phyloP scores from a whole-genome alignment of 2,113 vertebrate genomes.

The Hystrix cristata region DNA sequence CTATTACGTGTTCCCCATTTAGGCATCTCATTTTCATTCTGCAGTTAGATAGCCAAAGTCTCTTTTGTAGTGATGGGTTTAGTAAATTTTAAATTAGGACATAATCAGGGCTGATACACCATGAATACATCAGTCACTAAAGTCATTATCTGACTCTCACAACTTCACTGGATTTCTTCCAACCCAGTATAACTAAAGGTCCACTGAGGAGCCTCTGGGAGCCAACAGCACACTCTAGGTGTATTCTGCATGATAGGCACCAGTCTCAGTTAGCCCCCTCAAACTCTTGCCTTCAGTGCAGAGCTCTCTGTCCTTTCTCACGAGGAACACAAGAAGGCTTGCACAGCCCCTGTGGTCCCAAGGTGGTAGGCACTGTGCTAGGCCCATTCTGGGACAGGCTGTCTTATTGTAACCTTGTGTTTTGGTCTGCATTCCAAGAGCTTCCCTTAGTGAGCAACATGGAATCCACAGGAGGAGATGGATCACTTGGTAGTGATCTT shows the following conservation, averaged over 20 bases:
- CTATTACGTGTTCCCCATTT: background rate
- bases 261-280: background rate
- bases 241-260: background rate
- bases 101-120: background rate
- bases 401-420: background rate
- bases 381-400: background rate
- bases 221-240: fast-evolving
- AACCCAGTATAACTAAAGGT: background rate
- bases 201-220: background rate
- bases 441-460: background rate
- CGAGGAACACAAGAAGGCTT: background rate
- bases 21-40: background rate
- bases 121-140: background rate
- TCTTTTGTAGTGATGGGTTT: background rate
- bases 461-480: background rate
- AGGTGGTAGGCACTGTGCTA: background rate
- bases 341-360: fast-evolving
- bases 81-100: background rate
- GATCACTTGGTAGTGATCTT: background rate
- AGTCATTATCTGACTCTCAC: background rate
- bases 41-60: background rate
- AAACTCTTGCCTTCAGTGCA: background rate
- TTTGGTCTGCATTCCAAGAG: background rate
- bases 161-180: background rate
- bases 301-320: background rate